Conservation (phyloP, 2,113 vertebrate species). For the Ciconia maguari region DNA sequence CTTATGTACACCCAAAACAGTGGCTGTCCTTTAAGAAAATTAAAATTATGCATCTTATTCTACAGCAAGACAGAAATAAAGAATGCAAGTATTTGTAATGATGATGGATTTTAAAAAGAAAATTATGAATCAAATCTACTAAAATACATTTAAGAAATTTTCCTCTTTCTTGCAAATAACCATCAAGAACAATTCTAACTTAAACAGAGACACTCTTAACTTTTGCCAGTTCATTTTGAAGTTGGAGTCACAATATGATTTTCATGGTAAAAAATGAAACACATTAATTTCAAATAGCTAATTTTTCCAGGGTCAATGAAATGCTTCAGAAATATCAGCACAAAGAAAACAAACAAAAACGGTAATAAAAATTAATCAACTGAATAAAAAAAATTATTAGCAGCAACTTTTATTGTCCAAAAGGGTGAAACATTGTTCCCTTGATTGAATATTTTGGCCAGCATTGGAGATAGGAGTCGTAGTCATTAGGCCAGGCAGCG, state of each 20-base stretch:
- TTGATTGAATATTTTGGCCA: not conserved
- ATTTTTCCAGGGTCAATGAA: not conserved
- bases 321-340: not conserved
- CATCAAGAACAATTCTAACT: not conserved
- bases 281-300: not conserved
- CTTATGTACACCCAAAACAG: not conserved
- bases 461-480: not conserved
- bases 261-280: not conserved
- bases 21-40: not conserved
- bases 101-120: not conserved
- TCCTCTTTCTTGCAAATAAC: not conserved
- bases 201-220: not conserved
- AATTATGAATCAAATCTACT: not conserved
- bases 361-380: not conserved
- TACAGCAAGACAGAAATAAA: not conserved
- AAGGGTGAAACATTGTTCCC: not conserved
- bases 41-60: not conserved
- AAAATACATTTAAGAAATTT: not conserved
- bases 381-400: not conserved
- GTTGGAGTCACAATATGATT: not conserved
- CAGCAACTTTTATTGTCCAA: not conserved
- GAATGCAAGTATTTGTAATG: not conserved
- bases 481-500: not conserved
- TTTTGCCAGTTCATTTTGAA: not conserved
- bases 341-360: not conserved